Evolutionary conservation across 2,113 vertebrate genomes (phyloP).

Genomic region (Peromyscus californicus): DNA sequence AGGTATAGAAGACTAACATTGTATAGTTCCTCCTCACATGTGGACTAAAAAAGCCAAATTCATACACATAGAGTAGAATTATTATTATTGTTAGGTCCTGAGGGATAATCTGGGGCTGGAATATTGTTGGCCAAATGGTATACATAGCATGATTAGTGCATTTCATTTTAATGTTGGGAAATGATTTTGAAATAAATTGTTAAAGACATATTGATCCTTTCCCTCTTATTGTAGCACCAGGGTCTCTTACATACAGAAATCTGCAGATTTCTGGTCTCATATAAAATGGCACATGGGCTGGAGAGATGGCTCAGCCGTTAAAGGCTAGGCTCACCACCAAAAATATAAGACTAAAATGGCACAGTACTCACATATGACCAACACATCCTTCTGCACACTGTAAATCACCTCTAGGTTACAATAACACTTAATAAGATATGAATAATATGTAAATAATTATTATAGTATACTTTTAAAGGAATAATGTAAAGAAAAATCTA

Average conservation of each 20-base stretch:
- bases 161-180: neutral
- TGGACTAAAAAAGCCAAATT: neutral
- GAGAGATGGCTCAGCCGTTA: too few species aligned
- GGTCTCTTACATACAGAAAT: neutral
- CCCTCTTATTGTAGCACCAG: neutral
- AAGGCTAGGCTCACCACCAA: too few species aligned
- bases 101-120: neutral
- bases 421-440: neutral
- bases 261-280: neutral
- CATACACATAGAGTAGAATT: neutral
- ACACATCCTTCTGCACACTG: neutral
- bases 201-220: neutral
- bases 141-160: neutral
- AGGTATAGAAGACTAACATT: neutral
- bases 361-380: neutral
- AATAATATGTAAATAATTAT: too few species aligned
- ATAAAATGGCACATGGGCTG: neutral
- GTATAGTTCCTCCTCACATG: neutral
- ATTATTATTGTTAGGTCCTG: neutral
- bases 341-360: too few species aligned
- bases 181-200: neutral
- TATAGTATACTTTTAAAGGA: neutral
- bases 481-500: neutral
- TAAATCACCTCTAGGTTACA: neutral
- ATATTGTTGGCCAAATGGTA: neutral